A percentile compares a stretch with the other conserved stretches of the same genome.
phyloP scores from a whole-genome alignment of 1,140 invertebrate species.

The Apocrypta bakeri region DNA sequence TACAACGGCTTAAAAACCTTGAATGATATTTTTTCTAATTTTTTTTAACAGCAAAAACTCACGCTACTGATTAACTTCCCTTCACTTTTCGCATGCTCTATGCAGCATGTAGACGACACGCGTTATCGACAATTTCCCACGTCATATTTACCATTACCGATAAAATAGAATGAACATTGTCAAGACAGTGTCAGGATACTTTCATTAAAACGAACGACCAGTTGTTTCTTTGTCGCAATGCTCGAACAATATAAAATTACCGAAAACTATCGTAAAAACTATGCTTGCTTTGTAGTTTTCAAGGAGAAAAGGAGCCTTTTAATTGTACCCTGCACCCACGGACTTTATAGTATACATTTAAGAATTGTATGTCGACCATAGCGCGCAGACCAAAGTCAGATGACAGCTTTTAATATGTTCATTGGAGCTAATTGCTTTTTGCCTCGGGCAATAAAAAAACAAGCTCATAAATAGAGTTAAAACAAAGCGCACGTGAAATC shows the following conservation, averaged over 20 bases:
- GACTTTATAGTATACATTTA: too few species aligned
- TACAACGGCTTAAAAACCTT: neutral
- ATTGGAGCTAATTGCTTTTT: neutral
- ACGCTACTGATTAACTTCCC: neutral
- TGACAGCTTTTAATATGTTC: neutral
- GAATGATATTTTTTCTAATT: neutral
- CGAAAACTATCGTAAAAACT: neutral
- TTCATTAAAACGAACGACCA: neutral
- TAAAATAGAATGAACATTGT: too few species aligned
- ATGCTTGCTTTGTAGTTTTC: too few species aligned
- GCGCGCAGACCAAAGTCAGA: neutral
- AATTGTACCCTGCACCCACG: too few species aligned
- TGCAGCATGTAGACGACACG: too few species aligned
- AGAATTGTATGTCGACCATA: neutral
- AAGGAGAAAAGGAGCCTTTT: too few species aligned
- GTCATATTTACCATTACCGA: too few species aligned
- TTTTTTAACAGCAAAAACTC: too few species aligned
- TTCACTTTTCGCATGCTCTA: neutral
- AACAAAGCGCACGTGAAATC: neutral
- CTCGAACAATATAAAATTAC: neutral
- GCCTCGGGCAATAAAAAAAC: neutral
- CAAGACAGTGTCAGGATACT: too few species aligned
- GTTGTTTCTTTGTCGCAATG: neutral
- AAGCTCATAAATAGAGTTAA: neutral
- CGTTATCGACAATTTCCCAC: too few species aligned